phyloP scores from a whole-genome alignment of 2,113 vertebrate species.

The Neodon shergylaensis region DNA sequence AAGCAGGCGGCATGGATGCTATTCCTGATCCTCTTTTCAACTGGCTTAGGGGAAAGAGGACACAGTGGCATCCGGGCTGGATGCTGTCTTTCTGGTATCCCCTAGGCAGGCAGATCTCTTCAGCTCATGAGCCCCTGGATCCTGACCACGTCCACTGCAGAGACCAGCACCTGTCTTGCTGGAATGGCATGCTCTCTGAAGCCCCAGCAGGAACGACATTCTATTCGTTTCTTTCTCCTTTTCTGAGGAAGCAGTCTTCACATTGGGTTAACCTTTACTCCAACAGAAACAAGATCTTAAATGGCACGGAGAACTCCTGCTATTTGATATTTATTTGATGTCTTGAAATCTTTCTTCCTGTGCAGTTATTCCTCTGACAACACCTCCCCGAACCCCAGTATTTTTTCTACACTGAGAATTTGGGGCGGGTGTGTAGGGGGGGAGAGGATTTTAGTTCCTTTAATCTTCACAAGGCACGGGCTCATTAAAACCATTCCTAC shows the following conservation, averaged over 20 bases:
- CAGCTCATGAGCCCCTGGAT: neutral
- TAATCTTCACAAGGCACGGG: conserved; percentile 67
- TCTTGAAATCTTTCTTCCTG: conserved; percentile 51
- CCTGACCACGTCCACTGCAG: neutral
- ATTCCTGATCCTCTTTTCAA: neutral
- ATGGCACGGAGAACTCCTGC: conserved; percentile 4
- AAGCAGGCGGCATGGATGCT: too few relatives aligned
- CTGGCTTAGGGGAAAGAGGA: neutral
- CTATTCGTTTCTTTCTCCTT: neutral
- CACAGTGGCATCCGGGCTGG: neutral
- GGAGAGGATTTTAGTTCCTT: neutral
- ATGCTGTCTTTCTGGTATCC: neutral
- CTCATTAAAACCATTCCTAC: conserved; percentile 61
- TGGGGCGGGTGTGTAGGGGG: neutral
- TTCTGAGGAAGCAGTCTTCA: neutral
- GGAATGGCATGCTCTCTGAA: neutral
- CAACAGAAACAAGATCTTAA: conserved; percentile 56
- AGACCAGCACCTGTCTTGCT: neutral
- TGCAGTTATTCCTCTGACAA: conserved; percentile 28
- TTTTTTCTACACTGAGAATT: neutral
- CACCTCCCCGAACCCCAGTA: neutral
- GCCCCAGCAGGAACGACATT: neutral
- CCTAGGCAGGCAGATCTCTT: neutral
- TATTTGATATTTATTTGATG: conserved; percentile 55
- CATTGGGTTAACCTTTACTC: conserved; percentile 10